Percentiles rank a stretch among this genome's conserved stretches.
These are phyloP conservation scores for Rhizomys pruinosus DNA, from an alignment of 2,113 vertebrate species.

Conservation along the genomic window DNA sequence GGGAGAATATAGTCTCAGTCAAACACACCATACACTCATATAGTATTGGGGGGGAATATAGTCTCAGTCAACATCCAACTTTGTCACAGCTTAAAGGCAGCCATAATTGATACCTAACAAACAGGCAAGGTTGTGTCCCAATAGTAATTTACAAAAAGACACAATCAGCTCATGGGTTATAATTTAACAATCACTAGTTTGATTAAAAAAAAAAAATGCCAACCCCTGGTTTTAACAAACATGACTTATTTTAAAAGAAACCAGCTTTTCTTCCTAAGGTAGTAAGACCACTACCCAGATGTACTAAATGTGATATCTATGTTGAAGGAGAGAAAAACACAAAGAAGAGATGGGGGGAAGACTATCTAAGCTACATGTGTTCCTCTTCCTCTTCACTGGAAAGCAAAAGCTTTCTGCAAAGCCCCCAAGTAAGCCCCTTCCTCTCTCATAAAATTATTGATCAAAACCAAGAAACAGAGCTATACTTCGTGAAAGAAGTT, in stretches of 20 bases:
- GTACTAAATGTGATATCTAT: neutral
- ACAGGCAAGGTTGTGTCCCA: neutral
- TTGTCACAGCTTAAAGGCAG: neutral
- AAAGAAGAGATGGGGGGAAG: neutral
- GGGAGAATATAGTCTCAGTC: too few relatives aligned
- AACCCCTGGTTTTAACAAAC: constrained; percentile 16
- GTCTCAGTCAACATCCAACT: neutral
- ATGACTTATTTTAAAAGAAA: constrained; percentile 16
- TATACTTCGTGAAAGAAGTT: neutral
- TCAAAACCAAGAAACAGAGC: neutral
- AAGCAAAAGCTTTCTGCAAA: neutral
- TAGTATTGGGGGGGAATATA: neutral
- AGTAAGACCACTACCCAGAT: neutral
- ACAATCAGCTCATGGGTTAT: neutral
- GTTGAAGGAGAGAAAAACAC: constrained; percentile 13
- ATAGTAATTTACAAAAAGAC: neutral
- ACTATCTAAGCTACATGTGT: neutral
- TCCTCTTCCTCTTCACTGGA: constrained; percentile 21
- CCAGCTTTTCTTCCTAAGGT: neutral
- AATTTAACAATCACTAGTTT: constrained; percentile 10
- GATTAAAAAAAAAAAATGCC: constrained; percentile 33
- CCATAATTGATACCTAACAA: neutral
- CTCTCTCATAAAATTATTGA: neutral
- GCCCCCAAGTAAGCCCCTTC: neutral
- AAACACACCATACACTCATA: neutral